These are phyloP conservation scores for Macrophya annulata DNA, from an alignment of 2,888 invertebrate species.

Conservation along the genomic window DNA sequence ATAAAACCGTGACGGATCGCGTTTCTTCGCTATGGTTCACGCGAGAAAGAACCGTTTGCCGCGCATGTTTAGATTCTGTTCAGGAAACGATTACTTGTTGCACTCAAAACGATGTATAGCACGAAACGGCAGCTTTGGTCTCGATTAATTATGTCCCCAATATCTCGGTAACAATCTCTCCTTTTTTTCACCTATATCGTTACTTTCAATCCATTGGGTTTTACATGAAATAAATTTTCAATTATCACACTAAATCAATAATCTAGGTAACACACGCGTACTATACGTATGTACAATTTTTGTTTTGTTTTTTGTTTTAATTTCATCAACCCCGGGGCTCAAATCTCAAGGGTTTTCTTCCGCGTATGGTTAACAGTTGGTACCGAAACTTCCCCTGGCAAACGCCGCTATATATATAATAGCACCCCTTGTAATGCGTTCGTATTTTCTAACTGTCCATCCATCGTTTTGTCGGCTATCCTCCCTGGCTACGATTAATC, in stretches of 20 bases:
- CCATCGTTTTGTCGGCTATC: conserved; percentile 32
- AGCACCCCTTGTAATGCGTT: conserved; percentile 18
- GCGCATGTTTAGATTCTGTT: conserved; percentile 50
- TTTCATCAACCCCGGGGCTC: neutral
- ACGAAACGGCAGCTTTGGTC: conserved; percentile 3
- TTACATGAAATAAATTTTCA: neutral
- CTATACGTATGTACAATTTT: neutral
- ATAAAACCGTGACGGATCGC: conserved; percentile 49
- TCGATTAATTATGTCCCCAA: conserved; percentile 36
- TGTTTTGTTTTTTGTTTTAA: neutral
- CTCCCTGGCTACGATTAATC: conserved; percentile 31
- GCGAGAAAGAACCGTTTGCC: conserved; percentile 29
- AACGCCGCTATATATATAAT: conserved; percentile 12
- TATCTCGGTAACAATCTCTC: conserved; percentile 29
- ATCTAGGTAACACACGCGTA: neutral
- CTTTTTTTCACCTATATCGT: neutral
- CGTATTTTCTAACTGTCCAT: conserved; percentile 31
- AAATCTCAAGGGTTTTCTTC: conserved; percentile 10
- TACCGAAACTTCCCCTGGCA: neutral
- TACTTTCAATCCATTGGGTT: neutral
- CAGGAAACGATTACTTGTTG: conserved; percentile 54
- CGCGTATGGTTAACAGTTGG: conserved; percentile 11
- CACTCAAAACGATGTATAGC: conserved; percentile 45
- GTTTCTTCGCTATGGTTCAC: conserved; percentile 36
- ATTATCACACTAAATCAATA: neutral